These are phyloP conservation scores for Peromyscus polionotus DNA, from an alignment of 2,113 vertebrate species.

Conservation along the genomic window DNA sequence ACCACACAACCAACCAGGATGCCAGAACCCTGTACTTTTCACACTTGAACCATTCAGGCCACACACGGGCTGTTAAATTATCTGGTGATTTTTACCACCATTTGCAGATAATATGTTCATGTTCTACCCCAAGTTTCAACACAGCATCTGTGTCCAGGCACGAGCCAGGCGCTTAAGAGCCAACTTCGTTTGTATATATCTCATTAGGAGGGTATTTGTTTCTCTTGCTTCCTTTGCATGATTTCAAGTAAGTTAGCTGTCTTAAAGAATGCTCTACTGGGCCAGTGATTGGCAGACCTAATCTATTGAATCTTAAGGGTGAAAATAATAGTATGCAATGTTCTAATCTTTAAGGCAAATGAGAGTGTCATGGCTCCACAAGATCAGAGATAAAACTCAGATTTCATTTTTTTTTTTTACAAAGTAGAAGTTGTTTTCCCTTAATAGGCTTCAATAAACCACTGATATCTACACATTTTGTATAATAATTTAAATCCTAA, in stretches of 20 bases:
- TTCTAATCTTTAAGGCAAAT: background rate
- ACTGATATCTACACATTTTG: background rate
- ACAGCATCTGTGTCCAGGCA: background rate
- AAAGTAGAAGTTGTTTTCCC: background rate
- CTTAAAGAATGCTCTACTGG: background rate
- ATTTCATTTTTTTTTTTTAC: background rate
- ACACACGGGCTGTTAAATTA: background rate
- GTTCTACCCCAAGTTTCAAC: background rate
- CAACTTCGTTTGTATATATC: background rate
- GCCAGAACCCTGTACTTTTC: background rate
- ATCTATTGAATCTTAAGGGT: background rate
- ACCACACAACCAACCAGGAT: background rate
- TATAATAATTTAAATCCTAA: background rate
- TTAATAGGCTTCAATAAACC: background rate
- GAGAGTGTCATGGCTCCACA: background rate
- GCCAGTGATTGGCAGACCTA: background rate
- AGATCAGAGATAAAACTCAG: background rate
- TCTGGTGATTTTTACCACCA: background rate
- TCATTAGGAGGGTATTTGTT: background rate
- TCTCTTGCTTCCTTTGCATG: background rate
- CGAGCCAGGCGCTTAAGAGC: too few relatives aligned
- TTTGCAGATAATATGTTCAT: background rate
- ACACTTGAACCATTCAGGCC: background rate
- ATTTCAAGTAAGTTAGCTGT: background rate
- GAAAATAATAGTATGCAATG: background rate